These are phyloP conservation scores for Maniola hyperantus DNA, from an alignment of 2,888 invertebrate species.

Conservation along the genomic window DNA sequence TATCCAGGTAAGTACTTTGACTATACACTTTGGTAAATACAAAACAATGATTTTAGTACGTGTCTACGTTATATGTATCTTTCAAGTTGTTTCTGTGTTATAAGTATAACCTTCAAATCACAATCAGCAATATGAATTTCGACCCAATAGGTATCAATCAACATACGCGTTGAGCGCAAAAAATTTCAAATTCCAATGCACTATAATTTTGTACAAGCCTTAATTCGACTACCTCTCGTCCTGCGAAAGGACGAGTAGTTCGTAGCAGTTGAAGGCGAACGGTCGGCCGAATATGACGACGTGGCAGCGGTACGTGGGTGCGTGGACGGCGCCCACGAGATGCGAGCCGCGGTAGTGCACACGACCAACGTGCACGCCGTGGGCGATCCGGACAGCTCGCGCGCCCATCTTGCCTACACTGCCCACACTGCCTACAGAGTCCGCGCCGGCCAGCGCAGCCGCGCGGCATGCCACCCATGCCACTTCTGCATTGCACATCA, in stretches of 20 bases:
- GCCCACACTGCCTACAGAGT: constrained; percentile 55
- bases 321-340: constrained; percentile 57
- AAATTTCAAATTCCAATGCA: constrained; percentile 10
- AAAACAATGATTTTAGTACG: background rate
- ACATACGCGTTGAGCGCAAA: constrained; percentile 11
- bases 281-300: constrained; percentile 67
- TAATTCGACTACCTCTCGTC: constrained; percentile 15
- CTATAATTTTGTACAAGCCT: background rate
- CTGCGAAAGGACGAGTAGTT: constrained; percentile 58
- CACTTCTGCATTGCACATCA: constrained; percentile 67
- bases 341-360: constrained; percentile 60
- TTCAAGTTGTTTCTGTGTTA: background rate
- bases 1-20: too few species aligned
- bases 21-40: background rate
- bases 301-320: constrained; percentile 65
- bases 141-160: background rate
- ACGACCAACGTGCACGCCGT: constrained; percentile 56
- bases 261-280: constrained; percentile 73
- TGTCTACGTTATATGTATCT: too few species aligned
- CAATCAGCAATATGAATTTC: background rate
- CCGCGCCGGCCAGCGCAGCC: constrained; percentile 52
- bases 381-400: constrained; percentile 54
- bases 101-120: background rate
- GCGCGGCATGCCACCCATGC: constrained; percentile 52
- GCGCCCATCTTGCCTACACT: constrained; percentile 52